phyloP scores from a whole-genome alignment of 2,797 vertebrate species.

The Odontamblyopus lacepedii region DNA sequence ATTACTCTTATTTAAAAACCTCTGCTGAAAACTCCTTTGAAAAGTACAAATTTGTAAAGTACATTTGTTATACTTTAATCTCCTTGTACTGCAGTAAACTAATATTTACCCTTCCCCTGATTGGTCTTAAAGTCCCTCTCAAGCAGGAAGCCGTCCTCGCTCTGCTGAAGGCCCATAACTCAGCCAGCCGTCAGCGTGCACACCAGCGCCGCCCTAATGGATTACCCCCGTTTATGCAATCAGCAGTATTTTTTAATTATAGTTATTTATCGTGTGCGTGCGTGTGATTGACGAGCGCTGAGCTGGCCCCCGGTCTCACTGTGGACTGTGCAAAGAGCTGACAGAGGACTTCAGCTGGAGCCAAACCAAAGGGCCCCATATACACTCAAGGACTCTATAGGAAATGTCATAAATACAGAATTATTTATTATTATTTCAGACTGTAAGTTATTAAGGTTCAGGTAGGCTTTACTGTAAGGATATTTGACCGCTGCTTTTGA shows the following conservation, averaged over 20 bases:
- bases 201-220: conserved; percentile 65
- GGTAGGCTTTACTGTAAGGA: background rate
- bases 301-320: background rate
- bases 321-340: background rate
- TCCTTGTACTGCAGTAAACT: background rate
- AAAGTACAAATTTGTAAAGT: background rate
- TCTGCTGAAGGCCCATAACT: background rate
- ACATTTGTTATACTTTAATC: background rate
- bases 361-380: background rate
- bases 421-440: too few species aligned
- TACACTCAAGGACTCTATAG: background rate
- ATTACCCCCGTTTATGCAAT: conserved; percentile 81
- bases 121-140: background rate
- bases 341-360: background rate
- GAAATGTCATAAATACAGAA: background rate
- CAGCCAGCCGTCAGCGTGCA: background rate
- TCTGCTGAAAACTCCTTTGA: too few species aligned
- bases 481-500: background rate
- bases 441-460: background rate
- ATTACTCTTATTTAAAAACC: too few species aligned
- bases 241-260: conserved; percentile 73
- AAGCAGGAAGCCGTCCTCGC: background rate
- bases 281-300: conserved; percentile 10
- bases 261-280: conserved; percentile 68
- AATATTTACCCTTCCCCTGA: background rate